Base-by-base conservation (phyloP, 2,888 invertebrate species). In the Ceratothoa steindachneri region DNA sequence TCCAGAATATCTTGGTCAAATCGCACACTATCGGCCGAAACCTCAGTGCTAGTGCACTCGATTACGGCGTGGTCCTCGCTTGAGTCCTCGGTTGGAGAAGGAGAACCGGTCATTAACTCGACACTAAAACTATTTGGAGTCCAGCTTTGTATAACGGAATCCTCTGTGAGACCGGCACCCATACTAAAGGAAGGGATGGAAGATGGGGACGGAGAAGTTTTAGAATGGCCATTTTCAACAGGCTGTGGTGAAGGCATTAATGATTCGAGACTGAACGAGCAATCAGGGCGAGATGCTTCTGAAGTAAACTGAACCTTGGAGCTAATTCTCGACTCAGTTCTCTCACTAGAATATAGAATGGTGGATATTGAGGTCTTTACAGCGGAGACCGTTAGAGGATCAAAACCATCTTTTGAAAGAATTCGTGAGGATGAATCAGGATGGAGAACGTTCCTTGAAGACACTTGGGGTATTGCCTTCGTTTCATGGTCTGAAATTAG, bases 1-100 rank as follows among this genome's bases (percentile, higher is more conserved):
- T 84, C 84, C 22, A 81, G 72, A 29, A 82, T 74, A 52, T 82
- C 82, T 29, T 82, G 80, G 53, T 82, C 82, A 52, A 80, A 72
- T 9, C 80, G 73, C 7, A 80, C 72, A 71, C 77, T 77, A 29
- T 78, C 80, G 9, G 69, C 76, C 51, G 76, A 77, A 9, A 77
- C 24, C 27, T 79, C 80, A 7, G 77, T 77, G 29, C 79, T 76
- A 24, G 80, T 81, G 22, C 80, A 75, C 27, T 81, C 81, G 55
- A 80, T 81, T 71, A 81, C 80, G 12, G 81, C 80, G 65, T 80
- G 80, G 30, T 81, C 81, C 60, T 81, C 81, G 29, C 78, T 78
- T 1, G 81, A 81, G 68, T 81, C 78, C 15, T 81, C 81, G 2
- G 81, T 81, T 9, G 81, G 81, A 19, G 81, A 81, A 30, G 74